A percentile compares a stretch with the other conserved stretches of the same genome.
Conservation (phyloP, 2,888 invertebrate species). For the Aphidius colemani region DNA sequence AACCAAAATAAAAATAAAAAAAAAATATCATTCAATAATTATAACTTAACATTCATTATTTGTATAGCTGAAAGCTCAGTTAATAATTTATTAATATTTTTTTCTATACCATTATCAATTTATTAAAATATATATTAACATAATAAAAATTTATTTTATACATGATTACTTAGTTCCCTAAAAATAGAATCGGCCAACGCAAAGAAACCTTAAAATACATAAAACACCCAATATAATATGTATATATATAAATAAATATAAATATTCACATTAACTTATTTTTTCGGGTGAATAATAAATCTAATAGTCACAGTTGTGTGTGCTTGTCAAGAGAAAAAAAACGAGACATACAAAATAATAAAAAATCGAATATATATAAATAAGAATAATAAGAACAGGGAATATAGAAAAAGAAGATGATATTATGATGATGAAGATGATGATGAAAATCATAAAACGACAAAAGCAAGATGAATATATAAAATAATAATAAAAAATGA, state of each 20-base stretch:
- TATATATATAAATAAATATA: no score
- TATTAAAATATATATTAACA: no score
- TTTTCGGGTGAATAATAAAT: constrained; percentile 36
- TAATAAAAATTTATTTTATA: no score
- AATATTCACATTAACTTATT: constrained; percentile 1
- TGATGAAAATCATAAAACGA: no score
- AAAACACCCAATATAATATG: not conserved
- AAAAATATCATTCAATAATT: not conserved
- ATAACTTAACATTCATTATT: not conserved
- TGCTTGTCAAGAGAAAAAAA: constrained; percentile 1
- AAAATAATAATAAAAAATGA: not conserved
- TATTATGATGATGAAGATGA: no score
- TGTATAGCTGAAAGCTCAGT: no score
- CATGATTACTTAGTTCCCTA: constrained; percentile 29
- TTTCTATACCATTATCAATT: no score
- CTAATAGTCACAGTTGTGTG: constrained; percentile 25
- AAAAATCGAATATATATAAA: not conserved
- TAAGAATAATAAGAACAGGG: no score
- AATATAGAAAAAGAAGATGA: no score
- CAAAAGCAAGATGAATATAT: not conserved
- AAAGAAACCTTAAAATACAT: constrained; percentile 20
- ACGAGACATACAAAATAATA: constrained; percentile 5
- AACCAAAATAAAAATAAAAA: not conserved
- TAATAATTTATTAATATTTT: no score
- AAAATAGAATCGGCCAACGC: constrained; percentile 49